phyloP scores from a whole-genome alignment of 35 echinoderm and acorn worm species.

The Heliocidaris erythrogramma region DNA sequence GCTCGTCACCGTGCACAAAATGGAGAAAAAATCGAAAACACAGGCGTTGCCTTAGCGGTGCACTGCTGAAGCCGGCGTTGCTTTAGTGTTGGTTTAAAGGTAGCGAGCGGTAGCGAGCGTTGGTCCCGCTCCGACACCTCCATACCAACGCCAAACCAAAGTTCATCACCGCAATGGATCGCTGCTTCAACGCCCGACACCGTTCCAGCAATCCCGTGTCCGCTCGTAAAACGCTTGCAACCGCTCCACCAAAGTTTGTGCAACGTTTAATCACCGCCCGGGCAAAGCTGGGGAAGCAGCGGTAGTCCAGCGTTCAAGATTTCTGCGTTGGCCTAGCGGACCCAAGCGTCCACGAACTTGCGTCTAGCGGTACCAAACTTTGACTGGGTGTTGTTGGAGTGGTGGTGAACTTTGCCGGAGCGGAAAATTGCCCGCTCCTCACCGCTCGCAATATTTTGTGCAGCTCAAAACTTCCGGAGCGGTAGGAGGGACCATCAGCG shows the following conservation, averaged over 20 bases:
- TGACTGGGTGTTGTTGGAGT: constrained; percentile 30
- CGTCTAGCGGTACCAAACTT: constrained; percentile 24
- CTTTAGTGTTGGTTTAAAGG: constrained; percentile 30
- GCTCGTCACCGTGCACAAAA: constrained; percentile 29
- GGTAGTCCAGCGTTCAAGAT: constrained; percentile 27
- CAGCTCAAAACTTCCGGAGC: constrained; percentile 33
- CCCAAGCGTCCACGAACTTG: constrained; percentile 33
- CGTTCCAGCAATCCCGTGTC: constrained; percentile 39
- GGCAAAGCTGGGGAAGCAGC: constrained; percentile 22
- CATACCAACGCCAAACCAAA: constrained; percentile 25
- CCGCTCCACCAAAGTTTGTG: constrained; percentile 23
- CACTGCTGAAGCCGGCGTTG: constrained; percentile 34
- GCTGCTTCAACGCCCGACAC: constrained; percentile 6
- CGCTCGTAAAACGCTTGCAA: constrained; percentile 36
- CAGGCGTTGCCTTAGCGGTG: constrained; percentile 31
- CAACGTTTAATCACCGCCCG: constrained; percentile 40
- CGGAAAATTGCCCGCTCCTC: constrained; percentile 28
- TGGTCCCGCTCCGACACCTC: constrained; percentile 36
- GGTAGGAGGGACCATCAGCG: constrained; percentile 30
- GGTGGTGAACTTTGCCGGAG: constrained; percentile 33
- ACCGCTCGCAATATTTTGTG: constrained; percentile 28
- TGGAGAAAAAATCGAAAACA: constrained; percentile 17
- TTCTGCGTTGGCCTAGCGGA: constrained; percentile 42
- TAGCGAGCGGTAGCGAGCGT: constrained; percentile 31
- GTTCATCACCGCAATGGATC: constrained; percentile 31